These are phyloP conservation scores for Apogon hyalosoma DNA, from an alignment of 2,797 vertebrate genomes.

Conservation along the genomic window DNA sequence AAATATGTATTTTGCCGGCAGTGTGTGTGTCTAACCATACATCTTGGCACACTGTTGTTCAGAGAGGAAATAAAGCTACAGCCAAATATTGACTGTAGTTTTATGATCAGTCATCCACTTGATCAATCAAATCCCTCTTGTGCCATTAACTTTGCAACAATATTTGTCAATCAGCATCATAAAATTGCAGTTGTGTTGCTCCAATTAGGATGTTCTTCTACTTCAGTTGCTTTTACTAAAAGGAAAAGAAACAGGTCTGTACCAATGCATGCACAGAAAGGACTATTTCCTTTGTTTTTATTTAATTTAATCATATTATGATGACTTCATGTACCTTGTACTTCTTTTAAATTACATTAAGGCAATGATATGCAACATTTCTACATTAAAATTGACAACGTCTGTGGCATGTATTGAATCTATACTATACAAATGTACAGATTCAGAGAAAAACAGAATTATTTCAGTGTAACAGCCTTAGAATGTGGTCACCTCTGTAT, in stretches of 20 bases:
- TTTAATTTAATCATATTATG: too few species aligned
- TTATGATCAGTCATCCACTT: slow-evolving; percentile 80
- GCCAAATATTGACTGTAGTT: slow-evolving; percentile 78
- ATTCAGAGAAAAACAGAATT: too few species aligned
- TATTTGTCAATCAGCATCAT: slow-evolving; percentile 79
- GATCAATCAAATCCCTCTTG: slow-evolving; percentile 84
- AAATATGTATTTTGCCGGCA: slow-evolving; percentile 72
- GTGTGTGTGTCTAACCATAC: slow-evolving; percentile 53
- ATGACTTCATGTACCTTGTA: too few species aligned
- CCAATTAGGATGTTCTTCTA: slow-evolving; percentile 5
- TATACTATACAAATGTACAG: too few species aligned
- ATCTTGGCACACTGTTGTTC: slow-evolving; percentile 58
- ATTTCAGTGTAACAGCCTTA: too few species aligned
- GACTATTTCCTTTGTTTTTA: too few species aligned
- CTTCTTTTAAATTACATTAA: too few species aligned
- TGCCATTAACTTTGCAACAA: slow-evolving; percentile 79
- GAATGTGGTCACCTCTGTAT: too few species aligned
- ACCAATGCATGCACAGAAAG: not conserved
- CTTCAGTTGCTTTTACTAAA: slow-evolving; percentile 16
- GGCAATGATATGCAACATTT: too few species aligned
- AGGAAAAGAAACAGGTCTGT: not conserved
- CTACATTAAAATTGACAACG: too few species aligned
- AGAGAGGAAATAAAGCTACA: slow-evolving; percentile 73
- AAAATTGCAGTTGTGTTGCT: slow-evolving; percentile 38
- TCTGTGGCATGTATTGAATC: too few species aligned